Evolutionary conservation across 35 echinoderm and acorn worm species (phyloP).

Genomic region (Stichopus chloronotus): DNA sequence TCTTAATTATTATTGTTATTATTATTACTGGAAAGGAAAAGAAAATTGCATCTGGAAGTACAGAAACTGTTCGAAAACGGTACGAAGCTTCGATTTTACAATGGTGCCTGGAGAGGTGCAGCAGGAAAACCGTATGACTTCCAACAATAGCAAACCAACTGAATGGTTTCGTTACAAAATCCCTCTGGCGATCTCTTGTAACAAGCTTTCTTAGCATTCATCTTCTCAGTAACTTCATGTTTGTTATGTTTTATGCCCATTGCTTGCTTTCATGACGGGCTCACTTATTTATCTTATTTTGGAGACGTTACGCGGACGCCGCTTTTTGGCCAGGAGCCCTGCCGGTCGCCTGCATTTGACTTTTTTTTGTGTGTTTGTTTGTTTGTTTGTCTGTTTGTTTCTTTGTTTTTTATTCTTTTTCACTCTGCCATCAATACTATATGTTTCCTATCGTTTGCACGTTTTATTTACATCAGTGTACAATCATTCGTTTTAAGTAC

Average conservation of each 20-base stretch:
- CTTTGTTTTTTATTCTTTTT: too few relatives aligned
- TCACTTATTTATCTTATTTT: too few relatives aligned
- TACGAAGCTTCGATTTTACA: slow-evolving; percentile 31
- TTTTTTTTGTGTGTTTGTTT: too few relatives aligned
- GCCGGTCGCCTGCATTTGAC: neutral
- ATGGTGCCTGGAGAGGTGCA: neutral
- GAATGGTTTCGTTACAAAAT: neutral
- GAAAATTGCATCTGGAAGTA: slow-evolving; percentile 28
- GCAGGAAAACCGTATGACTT: slow-evolving; percentile 21
- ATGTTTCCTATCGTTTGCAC: too few relatives aligned
- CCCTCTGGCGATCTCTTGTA: neutral
- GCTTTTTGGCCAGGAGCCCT: neutral
- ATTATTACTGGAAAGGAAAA: slow-evolving; percentile 34
- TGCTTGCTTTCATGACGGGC: too few relatives aligned
- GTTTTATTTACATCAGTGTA: too few relatives aligned
- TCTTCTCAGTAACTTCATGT: too few relatives aligned
- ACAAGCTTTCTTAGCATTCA: neutral
- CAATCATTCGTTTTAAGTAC: neutral
- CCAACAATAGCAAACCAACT: neutral
- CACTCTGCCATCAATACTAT: too few relatives aligned
- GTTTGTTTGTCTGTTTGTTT: too few relatives aligned
- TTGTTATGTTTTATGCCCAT: neutral
- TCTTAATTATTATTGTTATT: too few relatives aligned
- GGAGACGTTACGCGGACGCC: too few relatives aligned
- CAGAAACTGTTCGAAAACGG: slow-evolving; percentile 32